Evolutionary conservation across 2,797 vertebrate genomes (phyloP), one percentile per base, ranked within the genome.

Genomic region (Hippopotamyrus pictus): DNA sequence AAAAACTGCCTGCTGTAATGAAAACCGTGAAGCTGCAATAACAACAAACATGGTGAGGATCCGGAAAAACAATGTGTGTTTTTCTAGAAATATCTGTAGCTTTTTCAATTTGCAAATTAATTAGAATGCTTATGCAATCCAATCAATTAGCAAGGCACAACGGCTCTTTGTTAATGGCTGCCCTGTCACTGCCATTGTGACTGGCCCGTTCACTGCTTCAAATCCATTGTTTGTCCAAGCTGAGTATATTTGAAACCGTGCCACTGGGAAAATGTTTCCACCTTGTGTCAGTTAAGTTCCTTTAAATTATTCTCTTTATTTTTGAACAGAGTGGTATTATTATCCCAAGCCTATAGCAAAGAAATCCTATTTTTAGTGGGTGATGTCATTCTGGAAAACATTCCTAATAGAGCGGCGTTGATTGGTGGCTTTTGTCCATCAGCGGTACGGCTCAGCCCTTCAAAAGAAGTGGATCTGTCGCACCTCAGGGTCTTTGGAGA

Each of bases 21-120:
- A 89, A 88, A 69, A 44, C 33, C 37, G 88, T 53, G 76, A 59
- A 86, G 69, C 59, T 69, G 62, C 22, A 87, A 76, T 50, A 86
- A 87, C n/a, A 89, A 84, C 41, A 57, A 29, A 76, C 59, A 86
- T 65, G 57, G 19, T 90, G 57, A 89, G 69, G 91, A 90, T 59
- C 41, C 17, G 12, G 90, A 69, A 22, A 46, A 33, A 44, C 59
- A 84, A 89, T 53, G 48, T 90, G 33, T 90, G 86, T 88, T 25
- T 89, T 50, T 53, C 50, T 50, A 44, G n/a, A 83, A 48, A 48
- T n/a, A n/a, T 48, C 44, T 22, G 17, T 44, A n/a, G 44, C 19
- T 59, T 9, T 88, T 65, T 88, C 86, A 79, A 88, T 54, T 4
- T 88, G 51, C 37, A 83, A 83, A 83, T 83, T 22, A 83, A 44